Evolutionary conservation across 2,113 vertebrate species (phyloP), one percentile per base, ranked within the genome.

Genomic region (Pristiophorus japonicus): DNA sequence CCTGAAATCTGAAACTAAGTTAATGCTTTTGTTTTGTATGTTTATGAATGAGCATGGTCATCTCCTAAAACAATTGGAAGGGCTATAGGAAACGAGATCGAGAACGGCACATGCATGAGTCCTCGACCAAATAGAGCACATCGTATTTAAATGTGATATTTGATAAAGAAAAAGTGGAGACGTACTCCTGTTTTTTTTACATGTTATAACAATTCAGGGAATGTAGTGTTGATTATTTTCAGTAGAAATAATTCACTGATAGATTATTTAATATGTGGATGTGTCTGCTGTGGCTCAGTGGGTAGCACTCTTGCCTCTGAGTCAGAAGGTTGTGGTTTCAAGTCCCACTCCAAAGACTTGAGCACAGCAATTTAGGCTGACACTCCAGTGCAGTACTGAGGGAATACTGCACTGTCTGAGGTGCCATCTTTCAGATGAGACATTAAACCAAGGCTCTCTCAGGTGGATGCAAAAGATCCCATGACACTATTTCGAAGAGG

Each of bases 71-170:
- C 95, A 84, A 96, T 95, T 24, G 95, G 95, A 45, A 96, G 96
- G 75, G 97, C 96, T 3, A 96, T 96, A 62, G 96, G 96, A 0
- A 97, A 97, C 92, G 96, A 4, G 75, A 18, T 81, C n/a, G 38
- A 42, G 16, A 81, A 81, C n/a, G n/a, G n/a, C n/a, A n/a, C n/a
- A n/a, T n/a, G 45, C 22, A 12, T 51, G 20, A 27, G 45, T 10
- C 27, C 34, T 34, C 16, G 24, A 59, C 47, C 22, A 45, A 84
- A 75, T 16, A 16, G 73, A 75, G 11, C 7, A 70, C 24, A 27
- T 5, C 0, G 7, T 70, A 70, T 30, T 70, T 70, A 30, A 70
- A 70, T 70, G 75, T 55, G 84, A 8, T 3, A 51, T 55, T 81
- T 3, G 38, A 38, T 51, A 87, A 81, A 45, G 1, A 34, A 90